Percentiles rank a stretch among this genome's conserved stretches.
These are phyloP conservation scores for Neofelis nebulosa DNA, from an alignment of 2,113 vertebrate species.

Conservation along the genomic window DNA sequence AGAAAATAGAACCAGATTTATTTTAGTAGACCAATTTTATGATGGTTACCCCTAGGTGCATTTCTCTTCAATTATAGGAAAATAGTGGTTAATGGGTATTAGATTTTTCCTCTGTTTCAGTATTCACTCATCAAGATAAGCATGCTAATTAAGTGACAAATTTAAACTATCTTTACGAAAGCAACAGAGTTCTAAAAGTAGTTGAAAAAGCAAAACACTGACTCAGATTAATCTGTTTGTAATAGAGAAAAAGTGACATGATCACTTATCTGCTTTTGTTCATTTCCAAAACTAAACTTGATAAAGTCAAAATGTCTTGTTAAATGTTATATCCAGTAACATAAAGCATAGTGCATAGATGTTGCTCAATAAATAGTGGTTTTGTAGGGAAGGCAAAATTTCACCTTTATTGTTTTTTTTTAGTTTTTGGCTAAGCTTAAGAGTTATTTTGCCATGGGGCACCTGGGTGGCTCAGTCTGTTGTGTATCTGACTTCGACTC, in stretches of 20 bases:
- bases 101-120: not conserved
- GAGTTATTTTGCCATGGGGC: not conserved
- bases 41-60: not conserved
- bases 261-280: not conserved
- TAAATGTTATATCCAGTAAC: not conserved
- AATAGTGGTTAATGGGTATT: not conserved
- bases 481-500: no score
- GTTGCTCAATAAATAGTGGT: not conserved
- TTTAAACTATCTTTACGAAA: not conserved
- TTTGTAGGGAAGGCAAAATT: not conserved
- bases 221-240: not conserved
- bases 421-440: not conserved
- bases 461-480: no score
- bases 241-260: not conserved
- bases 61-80: not conserved
- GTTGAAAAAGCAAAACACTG: not conserved
- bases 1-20: not conserved
- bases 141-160: not conserved
- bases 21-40: not conserved
- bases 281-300: not conserved
- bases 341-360: not conserved
- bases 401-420: not conserved
- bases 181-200: not conserved
- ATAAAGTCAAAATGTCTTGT: not conserved
- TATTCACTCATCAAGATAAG: not conserved